Base-by-base conservation (phyloP, 1,140 invertebrate species). In the Pseudoatta argentina region DNA sequence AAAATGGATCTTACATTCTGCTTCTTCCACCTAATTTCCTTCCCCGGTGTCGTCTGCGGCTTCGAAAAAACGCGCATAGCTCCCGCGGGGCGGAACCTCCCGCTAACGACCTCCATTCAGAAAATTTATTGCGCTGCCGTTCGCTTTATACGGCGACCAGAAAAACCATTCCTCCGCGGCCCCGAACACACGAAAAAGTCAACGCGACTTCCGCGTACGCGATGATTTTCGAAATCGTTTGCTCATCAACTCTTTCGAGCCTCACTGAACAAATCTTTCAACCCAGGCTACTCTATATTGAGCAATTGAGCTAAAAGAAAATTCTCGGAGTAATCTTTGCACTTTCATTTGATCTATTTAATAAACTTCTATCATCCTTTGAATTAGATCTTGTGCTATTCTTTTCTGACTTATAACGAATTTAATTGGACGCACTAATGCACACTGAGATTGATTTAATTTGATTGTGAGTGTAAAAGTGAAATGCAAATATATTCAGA, bases 101-200 rank as follows among this genome's bases (percentile, higher is more conserved):
- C 53, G 51, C 51, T 75, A 89, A 88, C 73, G 88, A 88, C 51
- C 59, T 85, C 53, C 57, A 51, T 88, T 73, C 51, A 61, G 44
- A 44, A 86, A 79, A 89, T 71, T 77, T 88, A 89, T 87, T 61
- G 61, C 39, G 18, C 14, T 39, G 86, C 72, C 59, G 34, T 72
- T 59, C 57, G 27, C 57, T 85, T 67, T 55, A 64, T 16, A 51
- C 16, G 16, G 16, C 16, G 67, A 21, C 18, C 14, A 76, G 30
- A 69, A 86, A 81, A 86, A 86, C 64, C 16, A 24, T 30, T 67
- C 53, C 61, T 77, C n/a, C 75, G 53, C 76, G 16, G 34, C 18
- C 0, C n/a, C 83, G 55, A 24, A 16, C 34, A 4, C 12, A 24
- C 18, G 83, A 78, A 86, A 79, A 79, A 67, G 53, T 51, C 63